A percentile compares a stretch with the other conserved stretches of the same genome.
Evolutionary conservation across 2,888 invertebrate genomes (phyloP).

Genomic region (Cyrtodaria siliqua): DNA sequence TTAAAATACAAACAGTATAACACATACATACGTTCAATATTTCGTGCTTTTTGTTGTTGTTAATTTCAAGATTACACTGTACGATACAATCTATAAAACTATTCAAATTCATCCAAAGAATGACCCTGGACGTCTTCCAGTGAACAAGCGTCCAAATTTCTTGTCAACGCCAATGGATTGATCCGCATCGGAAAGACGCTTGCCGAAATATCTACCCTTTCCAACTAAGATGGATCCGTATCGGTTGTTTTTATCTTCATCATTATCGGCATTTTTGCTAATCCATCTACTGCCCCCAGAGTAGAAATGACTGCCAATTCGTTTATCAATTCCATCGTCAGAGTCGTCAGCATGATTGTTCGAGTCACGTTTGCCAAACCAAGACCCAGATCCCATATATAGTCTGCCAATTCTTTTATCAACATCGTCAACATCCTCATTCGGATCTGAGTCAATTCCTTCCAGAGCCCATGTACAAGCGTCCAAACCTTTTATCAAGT

Average conservation of each 20-base stretch:
- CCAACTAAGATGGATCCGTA: not conserved
- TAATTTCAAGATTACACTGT: no score
- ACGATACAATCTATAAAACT: no score
- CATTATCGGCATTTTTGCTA: not conserved
- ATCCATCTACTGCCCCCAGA: not conserved
- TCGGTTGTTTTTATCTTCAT: not conserved
- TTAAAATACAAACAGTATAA: no score
- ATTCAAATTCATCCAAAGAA: not conserved
- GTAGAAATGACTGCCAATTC: no score
- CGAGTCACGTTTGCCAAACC: not conserved
- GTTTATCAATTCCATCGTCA: no score
- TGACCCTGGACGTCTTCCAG: not conserved
- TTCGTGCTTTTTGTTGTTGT: no score
- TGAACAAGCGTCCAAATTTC: not conserved
- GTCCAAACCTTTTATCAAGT: not conserved
- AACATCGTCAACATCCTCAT: not conserved
- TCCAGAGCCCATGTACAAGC: not conserved
- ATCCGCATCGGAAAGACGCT: not conserved
- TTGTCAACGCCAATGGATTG: no score
- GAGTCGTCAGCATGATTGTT: no score
- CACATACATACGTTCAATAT: no score
- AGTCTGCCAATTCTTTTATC: not conserved
- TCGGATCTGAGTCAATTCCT: not conserved
- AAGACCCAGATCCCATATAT: no score
- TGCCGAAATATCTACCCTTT: not conserved